A percentile compares a stretch with the other conserved stretches of the same genome.
Conservation (phyloP, 1,140 invertebrate species). For the Calycopis cecrops region DNA sequence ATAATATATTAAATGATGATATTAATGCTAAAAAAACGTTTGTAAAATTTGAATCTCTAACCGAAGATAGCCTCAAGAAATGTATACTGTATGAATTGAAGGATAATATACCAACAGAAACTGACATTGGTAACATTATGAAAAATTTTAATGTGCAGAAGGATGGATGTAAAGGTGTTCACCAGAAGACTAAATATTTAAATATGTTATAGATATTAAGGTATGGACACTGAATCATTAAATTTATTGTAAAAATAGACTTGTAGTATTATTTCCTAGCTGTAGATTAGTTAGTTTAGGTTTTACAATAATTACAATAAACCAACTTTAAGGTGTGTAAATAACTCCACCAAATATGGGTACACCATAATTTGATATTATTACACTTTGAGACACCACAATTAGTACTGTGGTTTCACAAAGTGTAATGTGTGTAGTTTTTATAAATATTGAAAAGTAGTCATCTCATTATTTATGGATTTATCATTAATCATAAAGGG, state of each 20-base stretch:
- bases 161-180: slow-evolving; percentile 66
- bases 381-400: no score
- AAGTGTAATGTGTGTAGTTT: no score
- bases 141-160: slow-evolving; percentile 55
- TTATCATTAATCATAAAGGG: no score
- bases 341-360: no score
- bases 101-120: slow-evolving; percentile 26
- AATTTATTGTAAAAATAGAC: slow-evolving; percentile 23
- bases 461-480: no score
- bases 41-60: slow-evolving; percentile 51
- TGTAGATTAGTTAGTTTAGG: slow-evolving; percentile 10
- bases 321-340: no score
- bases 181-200: slow-evolving; percentile 55
- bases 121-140: slow-evolving; percentile 37
- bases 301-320: no score
- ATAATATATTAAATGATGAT: slow-evolving; percentile 25
- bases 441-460: no score
- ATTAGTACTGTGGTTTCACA: no score
- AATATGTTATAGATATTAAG: slow-evolving; percentile 35
- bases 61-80: slow-evolving; percentile 37
- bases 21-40: slow-evolving; percentile 37
- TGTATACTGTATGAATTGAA: slow-evolving; percentile 53
- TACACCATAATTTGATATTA: no score
- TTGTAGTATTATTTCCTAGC: slow-evolving; percentile 25
- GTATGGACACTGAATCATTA: slow-evolving; percentile 28